Base-by-base conservation (phyloP, 2,113 vertebrate species). In the Emydura subglobosa region DNA sequence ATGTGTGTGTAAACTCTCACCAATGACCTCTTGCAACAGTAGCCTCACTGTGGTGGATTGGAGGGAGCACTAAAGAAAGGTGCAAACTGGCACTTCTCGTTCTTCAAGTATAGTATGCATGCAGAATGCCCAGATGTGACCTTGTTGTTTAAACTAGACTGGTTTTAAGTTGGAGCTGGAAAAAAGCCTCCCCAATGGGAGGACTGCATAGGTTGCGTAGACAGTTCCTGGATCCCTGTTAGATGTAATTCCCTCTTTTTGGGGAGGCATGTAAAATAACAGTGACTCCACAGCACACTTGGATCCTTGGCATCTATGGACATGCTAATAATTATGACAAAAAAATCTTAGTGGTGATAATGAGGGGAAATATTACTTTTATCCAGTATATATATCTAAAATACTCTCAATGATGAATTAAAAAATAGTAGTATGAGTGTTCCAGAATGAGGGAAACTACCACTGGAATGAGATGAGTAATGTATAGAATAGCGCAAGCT, bases 361-460 rank as follows among this genome's bases (percentile, higher is more conserved):
- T 55, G 79, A 86, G 90, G 54, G 55, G 44, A 27, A 0, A n/a
- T 49, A 13, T 59, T 31, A 16, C 1, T 89, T 74, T 31, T 1
- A 10, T 19, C 4, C 57, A 54, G 24, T 51, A 3, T 51, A 13
- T 51, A 4, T n/a, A 11, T 0, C 3, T 0, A 2, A 24, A 4
- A 49, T 84, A 54, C 49, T 89, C 61, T 92, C 74, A 85, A n/a
- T 72, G 44, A 39, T 92, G 83, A 94, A 94, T 90, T 96, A n/a
- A 49, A 76, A 42, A 74, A 34, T 24, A 74, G 17, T 39, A 22
- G 7, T 22, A 74, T 11, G 34, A 55, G 11, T 1, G 9, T 83
- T 79, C 3, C 5, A 7, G 21, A 74, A 59, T 74, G 53, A 55
- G 80, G 74, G 42, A 3, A 8, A 24, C 55, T 47, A 51, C 87